phyloP scores from a whole-genome alignment of 2,113 vertebrate genomes.

The Tautogolabrus adspersus region DNA sequence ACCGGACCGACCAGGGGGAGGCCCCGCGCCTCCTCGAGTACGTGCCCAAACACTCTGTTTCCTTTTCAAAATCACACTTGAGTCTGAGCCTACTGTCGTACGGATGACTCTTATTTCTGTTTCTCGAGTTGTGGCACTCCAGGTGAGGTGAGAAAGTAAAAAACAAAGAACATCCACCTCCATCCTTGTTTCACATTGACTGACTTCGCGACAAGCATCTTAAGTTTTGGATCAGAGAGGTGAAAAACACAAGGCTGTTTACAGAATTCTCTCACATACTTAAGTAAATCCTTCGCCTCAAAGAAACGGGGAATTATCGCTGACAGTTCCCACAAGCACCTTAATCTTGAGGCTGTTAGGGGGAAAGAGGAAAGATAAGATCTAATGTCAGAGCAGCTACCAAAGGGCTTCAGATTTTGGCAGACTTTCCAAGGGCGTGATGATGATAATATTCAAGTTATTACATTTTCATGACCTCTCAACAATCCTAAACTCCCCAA shows the following conservation, averaged over 20 bases:
- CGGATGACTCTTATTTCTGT: conserved; percentile 20
- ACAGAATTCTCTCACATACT: conserved; percentile 66
- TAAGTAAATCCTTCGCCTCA: conserved; percentile 67
- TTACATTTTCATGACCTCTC: conserved; percentile 47
- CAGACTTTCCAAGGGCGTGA: conserved; percentile 25
- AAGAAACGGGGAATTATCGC: conserved; percentile 55
- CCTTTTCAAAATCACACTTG: conserved; percentile 38
- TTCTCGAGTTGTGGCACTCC: conserved; percentile 19
- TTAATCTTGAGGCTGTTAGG: conserved; percentile 30
- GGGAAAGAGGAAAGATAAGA: conserved; percentile 20
- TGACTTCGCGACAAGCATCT: conserved; percentile 31
- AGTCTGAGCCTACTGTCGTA: conserved; percentile 12
- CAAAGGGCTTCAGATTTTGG: conserved; percentile 33
- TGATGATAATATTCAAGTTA: conserved; percentile 39
- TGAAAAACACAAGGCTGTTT: conserved; percentile 44
- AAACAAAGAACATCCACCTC: conserved; percentile 8
- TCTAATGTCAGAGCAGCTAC: conserved; percentile 36
- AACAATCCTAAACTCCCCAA: conserved; percentile 11
- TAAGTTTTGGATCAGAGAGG: conserved; percentile 35
- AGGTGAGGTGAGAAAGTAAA: conserved; percentile 8
- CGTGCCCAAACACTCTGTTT: conserved; percentile 33
- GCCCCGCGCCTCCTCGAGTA: not conserved
- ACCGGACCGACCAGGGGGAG: conserved; percentile 26
- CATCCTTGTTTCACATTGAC: conserved; percentile 12
- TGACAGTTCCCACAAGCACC: conserved; percentile 52